phyloP scores from a whole-genome alignment of 2,797 vertebrate genomes.

The Danionella dracula region DNA sequence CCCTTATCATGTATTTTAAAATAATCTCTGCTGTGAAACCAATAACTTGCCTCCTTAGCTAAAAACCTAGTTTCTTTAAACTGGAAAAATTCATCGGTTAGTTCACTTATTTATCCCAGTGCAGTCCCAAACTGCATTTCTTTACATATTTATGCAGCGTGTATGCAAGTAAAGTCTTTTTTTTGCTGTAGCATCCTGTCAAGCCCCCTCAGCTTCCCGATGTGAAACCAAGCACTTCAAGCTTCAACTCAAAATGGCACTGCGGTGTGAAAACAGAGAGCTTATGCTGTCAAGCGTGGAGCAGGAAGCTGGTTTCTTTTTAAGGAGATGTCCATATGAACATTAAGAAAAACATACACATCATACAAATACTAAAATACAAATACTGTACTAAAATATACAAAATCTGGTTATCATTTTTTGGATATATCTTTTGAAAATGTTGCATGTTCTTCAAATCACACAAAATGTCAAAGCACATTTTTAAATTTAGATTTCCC shows the following conservation, averaged over 20 bases:
- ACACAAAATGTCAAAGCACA: not conserved
- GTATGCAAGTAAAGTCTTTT: conserved; percentile 22
- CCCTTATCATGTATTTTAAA: not conserved
- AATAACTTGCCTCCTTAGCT: not conserved
- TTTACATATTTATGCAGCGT: not conserved
- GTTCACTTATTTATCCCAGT: too few relatives aligned
- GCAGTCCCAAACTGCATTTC: too few relatives aligned
- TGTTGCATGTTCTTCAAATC: too few relatives aligned
- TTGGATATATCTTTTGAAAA: too few relatives aligned
- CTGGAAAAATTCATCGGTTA: too few relatives aligned
- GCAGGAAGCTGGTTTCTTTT: not conserved
- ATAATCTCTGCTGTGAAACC: conserved; percentile 5
- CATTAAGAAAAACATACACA: not conserved
- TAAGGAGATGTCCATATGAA: not conserved
- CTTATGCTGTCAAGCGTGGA: conserved; percentile 3
- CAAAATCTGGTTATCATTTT: too few relatives aligned
- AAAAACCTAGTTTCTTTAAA: too few relatives aligned
- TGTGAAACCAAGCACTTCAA: conserved; percentile 2
- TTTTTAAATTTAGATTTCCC: not conserved
- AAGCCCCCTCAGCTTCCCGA: conserved; percentile 20
- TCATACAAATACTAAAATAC: not conserved
- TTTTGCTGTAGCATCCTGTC: conserved; percentile 25
- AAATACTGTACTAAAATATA: too few relatives aligned
- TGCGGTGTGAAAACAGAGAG: conserved; percentile 33
- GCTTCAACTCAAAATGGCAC: conserved; percentile 25